phyloP scores from a whole-genome alignment of 2,113 vertebrate genomes.

The Etheostoma cragini region DNA sequence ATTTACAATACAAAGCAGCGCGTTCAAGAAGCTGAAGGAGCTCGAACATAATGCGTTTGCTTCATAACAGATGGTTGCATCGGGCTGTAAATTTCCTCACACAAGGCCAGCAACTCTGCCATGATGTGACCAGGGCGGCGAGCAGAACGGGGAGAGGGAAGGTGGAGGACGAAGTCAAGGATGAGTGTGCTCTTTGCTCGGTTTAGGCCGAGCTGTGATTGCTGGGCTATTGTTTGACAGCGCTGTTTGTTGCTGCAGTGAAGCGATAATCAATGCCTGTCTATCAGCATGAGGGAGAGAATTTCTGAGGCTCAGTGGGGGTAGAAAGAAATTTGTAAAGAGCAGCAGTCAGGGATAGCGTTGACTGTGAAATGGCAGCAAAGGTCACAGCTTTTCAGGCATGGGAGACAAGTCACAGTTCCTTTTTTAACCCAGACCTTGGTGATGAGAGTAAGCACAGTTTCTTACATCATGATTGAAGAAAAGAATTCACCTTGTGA shows the following conservation, averaged over 20 bases:
- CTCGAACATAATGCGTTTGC: slow-evolving; percentile 51
- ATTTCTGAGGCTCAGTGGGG: slow-evolving; percentile 8
- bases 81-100: slow-evolving; percentile 77
- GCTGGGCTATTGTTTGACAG: slow-evolving; percentile 8
- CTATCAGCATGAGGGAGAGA: slow-evolving; percentile 26
- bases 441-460: not conserved
- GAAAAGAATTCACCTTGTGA: slow-evolving; percentile 39
- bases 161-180: slow-evolving; percentile 67
- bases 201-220: slow-evolving; percentile 2
- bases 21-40: slow-evolving; percentile 64
- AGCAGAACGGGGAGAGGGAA: slow-evolving; percentile 24
- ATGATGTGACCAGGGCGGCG: slow-evolving; percentile 57
- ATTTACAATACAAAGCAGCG: slow-evolving; percentile 76
- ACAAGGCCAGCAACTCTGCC: slow-evolving; percentile 68
- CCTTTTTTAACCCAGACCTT: slow-evolving; percentile 34
- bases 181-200: not conserved
- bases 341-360: slow-evolving; percentile 15
- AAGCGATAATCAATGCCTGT: slow-evolving; percentile 54
- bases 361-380: slow-evolving; percentile 38
- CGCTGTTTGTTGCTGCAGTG: slow-evolving; percentile 30
- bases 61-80: slow-evolving; percentile 74
- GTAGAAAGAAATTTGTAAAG: slow-evolving; percentile 9
- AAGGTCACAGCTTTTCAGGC: slow-evolving; percentile 52
- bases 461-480: slow-evolving; percentile 12
- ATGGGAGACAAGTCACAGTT: slow-evolving; percentile 18